Evolutionary conservation across 1,140 invertebrate species (phyloP).

Genomic region (Heliconius hermathena): DNA sequence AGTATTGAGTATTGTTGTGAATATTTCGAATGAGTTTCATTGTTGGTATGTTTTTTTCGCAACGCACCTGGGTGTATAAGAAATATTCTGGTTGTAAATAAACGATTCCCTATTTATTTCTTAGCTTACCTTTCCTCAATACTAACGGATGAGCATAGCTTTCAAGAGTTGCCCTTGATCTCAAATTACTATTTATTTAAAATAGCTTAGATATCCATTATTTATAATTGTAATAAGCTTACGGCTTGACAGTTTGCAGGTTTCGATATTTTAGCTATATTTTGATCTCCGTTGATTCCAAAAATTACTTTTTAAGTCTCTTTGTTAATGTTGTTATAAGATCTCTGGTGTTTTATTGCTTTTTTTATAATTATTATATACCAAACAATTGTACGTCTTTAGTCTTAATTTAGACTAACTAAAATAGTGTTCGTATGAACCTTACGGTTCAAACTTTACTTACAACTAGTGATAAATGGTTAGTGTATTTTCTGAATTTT

Average conservation of each 20-base stretch:
- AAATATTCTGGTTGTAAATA: constrained; percentile 41
- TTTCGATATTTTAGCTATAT: constrained; percentile 39
- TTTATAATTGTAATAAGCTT: constrained; percentile 55
- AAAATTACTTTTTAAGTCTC: constrained; percentile 53
- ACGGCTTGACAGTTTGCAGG: constrained; percentile 37
- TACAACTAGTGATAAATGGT: constrained; percentile 19
- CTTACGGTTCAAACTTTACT: constrained; percentile 1
- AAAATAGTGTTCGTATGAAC: not conserved
- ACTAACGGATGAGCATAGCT: constrained; percentile 37
- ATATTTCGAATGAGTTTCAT: constrained; percentile 43
- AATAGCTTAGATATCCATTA: constrained; percentile 66
- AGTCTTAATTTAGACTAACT: not conserved
- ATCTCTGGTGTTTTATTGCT: constrained; percentile 11
- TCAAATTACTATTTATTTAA: constrained; percentile 78
- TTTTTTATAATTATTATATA: constrained; percentile 7
- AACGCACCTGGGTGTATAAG: constrained; percentile 62
- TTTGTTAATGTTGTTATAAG: constrained; percentile 40
- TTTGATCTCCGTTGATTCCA: constrained; percentile 69
- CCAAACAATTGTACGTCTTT: not conserved
- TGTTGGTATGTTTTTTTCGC: constrained; percentile 53
- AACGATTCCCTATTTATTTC: constrained; percentile 22
- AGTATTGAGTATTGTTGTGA: constrained; percentile 50
- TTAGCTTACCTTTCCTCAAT: constrained; percentile 37
- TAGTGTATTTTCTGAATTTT: constrained; percentile 20
- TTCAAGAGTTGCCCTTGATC: constrained; percentile 69